Evolutionary conservation across 2,888 invertebrate genomes (phyloP).

Genomic region (Aleiodes leptofemur): DNA sequence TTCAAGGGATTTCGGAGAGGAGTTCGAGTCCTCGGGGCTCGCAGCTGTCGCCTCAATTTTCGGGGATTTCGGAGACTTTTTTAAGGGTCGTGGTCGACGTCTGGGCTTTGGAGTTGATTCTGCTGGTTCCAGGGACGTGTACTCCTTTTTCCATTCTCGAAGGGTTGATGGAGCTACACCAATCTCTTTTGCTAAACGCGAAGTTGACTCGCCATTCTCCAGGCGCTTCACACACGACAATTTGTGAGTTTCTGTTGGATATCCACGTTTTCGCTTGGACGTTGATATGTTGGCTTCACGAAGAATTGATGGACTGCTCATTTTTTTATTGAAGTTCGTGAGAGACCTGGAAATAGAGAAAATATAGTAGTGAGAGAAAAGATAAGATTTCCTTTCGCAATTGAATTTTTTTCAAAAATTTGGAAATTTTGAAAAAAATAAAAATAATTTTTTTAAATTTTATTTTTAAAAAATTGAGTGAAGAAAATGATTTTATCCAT

Average conservation of each 20-base stretch:
- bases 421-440: too few species aligned
- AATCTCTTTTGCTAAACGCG: conserved; percentile 19
- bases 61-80: not conserved
- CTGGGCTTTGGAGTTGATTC: too few species aligned
- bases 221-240: conserved; percentile 18
- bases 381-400: too few species aligned
- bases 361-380: too few species aligned
- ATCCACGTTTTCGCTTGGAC: not conserved
- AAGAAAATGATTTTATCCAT: too few species aligned
- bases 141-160: conserved; percentile 3
- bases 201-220: conserved; percentile 17
- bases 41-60: not conserved
- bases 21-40: not conserved
- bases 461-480: too few species aligned
- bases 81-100: not conserved
- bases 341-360: too few species aligned
- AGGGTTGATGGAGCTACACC: conserved; percentile 9
- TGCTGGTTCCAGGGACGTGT: too few species aligned
- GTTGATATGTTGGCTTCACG: not conserved
- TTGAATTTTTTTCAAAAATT: too few species aligned
- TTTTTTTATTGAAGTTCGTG: too few species aligned
- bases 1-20: not conserved
- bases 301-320: conserved; percentile 4
- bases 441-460: too few species aligned
- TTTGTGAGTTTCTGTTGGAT: conserved; percentile 13